Percentiles rank a stretch among this genome's conserved stretches.
Evolutionary conservation across 2,113 vertebrate genomes (phyloP).

Genomic region (Neodon shergylaensis): DNA sequence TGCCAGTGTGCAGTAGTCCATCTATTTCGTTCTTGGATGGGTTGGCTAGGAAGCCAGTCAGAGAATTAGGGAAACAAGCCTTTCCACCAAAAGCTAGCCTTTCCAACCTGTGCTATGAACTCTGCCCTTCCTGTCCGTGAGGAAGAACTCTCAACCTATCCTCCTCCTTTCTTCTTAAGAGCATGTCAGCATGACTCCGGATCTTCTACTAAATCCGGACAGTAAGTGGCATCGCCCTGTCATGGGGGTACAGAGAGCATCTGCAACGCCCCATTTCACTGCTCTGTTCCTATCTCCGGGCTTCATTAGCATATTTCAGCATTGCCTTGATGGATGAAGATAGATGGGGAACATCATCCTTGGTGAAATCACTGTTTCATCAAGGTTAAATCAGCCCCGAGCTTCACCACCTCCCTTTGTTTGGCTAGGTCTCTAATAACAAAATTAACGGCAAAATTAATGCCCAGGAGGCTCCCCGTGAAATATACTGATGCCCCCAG

Average conservation of each 20-base stretch:
- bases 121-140: neutral
- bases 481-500: slow-evolving; percentile 63
- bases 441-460: slow-evolving; percentile 77
- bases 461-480: slow-evolving; percentile 31
- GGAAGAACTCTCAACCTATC: neutral
- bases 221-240: slow-evolving; percentile 83
- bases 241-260: slow-evolving; percentile 87
- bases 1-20: rapidly evolving
- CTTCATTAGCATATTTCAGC: slow-evolving; percentile 94
- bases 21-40: neutral
- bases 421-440: slow-evolving; percentile 80
- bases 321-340: slow-evolving; percentile 91
- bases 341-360: slow-evolving; percentile 93
- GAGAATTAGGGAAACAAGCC: neutral
- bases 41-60: too few species aligned
- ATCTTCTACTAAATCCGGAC: slow-evolving; percentile 84
- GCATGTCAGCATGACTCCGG: neutral
- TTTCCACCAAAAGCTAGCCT: neutral
- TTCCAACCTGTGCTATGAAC: neutral
- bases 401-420: slow-evolving; percentile 89
- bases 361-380: slow-evolving; percentile 94
- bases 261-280: slow-evolving; percentile 94
- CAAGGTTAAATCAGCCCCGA: slow-evolving; percentile 93
- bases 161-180: neutral
- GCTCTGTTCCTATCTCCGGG: slow-evolving; percentile 86